These are phyloP conservation scores for Synergus laeviventris DNA, from an alignment of 2,888 invertebrate species.

Conservation along the genomic window DNA sequence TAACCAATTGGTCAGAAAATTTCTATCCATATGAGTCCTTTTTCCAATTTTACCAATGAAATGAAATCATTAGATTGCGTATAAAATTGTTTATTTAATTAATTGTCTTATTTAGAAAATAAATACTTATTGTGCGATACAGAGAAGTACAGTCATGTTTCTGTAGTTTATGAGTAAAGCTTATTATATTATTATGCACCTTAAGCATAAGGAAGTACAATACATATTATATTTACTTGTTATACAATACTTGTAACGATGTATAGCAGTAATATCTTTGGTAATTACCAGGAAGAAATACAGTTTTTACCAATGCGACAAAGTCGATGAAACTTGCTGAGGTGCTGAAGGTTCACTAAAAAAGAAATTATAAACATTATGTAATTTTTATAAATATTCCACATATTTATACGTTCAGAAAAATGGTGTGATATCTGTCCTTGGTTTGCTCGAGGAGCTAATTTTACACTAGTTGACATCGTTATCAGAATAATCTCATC, in stretches of 20 bases:
- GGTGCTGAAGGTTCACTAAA: conserved; percentile 53
- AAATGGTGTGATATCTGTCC: too few relatives aligned
- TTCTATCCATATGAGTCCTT: too few relatives aligned
- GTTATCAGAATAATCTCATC: too few relatives aligned
- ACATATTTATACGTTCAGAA: too few relatives aligned
- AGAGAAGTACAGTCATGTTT: neutral
- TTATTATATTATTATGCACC: neutral
- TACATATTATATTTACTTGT: neutral
- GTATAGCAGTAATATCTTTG: neutral
- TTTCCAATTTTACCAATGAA: neutral
- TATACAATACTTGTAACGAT: neutral
- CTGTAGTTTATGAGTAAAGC: neutral
- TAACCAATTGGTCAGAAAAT: too few relatives aligned
- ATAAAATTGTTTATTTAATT: neutral
- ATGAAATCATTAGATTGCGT: neutral
- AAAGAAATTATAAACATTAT: neutral
- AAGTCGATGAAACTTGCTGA: conserved; percentile 46
- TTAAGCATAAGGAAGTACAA: neutral
- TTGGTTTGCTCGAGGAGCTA: neutral
- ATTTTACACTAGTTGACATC: neutral
- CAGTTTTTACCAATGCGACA: conserved; percentile 52
- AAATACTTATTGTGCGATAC: neutral
- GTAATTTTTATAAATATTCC: neutral
- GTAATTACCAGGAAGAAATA: neutral
- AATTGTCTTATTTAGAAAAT: neutral